Base-by-base conservation (phyloP, 2,797 vertebrate species). In the Spinus pinus region DNA sequence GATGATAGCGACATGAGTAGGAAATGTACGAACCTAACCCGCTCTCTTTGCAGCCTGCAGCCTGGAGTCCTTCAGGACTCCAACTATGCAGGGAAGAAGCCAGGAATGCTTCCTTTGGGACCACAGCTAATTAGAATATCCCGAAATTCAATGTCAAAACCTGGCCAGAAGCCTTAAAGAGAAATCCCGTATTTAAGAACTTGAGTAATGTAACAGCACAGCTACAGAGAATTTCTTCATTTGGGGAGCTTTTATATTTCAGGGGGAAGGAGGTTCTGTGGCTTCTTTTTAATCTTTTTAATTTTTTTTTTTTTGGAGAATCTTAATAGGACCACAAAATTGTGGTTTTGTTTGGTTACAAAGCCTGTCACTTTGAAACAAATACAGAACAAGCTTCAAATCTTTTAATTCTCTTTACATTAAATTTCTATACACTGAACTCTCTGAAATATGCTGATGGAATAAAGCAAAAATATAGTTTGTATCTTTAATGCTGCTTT, bases 81-180 rank as follows among this genome's bases (percentile, higher is more conserved):
- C 3, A 9, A 10, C 64, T 81, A 79, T 12, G 39, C 79, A 77
- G 64, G 42, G 95, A 97, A 87, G 57, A 90, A 81, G 65, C 82
- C 86, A 88, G 87, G 65, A 97, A 96, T 0, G 1, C 86, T 14
- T 96, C 96, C 93, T 95, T 65, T 85, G 95, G 90, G 94, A 88
- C 14, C 6, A 7, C 16, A 50, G 62, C 54, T 93, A 94, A 93
- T 95, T 83, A 91, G 84, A 97, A 91, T 91, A 95, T 86, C 86
- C 87, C 4, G 0, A 96, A 97, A 95, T 90, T 88, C 89, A 87
- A 75, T 93, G 94, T 97, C 95, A 96, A 96, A 97, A 96, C 92
- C 94, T 96, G 94, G 80, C 92, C 12, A 4, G 93, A 97, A 94
- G 92, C 81, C 92, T 96, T 96, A 92, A 95, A 94, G 71, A 72